A percentile compares a stretch with the other conserved stretches of the same genome.
Evolutionary conservation across 1,140 invertebrate species (phyloP).

Genomic region (Aphelinus certus): DNA sequence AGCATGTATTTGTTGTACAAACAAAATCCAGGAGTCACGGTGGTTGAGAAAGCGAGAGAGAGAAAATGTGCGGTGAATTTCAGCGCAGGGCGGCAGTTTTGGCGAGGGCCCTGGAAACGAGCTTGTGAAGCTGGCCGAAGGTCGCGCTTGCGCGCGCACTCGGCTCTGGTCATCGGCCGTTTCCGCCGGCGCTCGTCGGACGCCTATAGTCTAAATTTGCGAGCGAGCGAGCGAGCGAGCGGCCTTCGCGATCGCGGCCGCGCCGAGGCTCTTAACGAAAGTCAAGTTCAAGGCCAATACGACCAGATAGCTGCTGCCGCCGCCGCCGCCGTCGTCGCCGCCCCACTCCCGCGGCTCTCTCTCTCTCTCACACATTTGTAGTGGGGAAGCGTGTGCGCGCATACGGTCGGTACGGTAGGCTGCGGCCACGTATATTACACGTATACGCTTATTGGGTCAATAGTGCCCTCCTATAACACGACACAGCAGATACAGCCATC

Average conservation of each 20-base stretch:
- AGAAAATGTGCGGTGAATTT: slow-evolving; percentile 32
- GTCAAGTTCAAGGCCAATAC: slow-evolving; percentile 57
- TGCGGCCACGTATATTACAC: neutral
- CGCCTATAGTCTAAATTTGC: slow-evolving; percentile 37
- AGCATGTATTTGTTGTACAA: too few species aligned
- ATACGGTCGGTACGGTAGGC: neutral
- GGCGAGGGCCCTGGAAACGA: neutral
- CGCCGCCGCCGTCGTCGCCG: too few species aligned
- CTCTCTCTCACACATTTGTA: slow-evolving; percentile 9
- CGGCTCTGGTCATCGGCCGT: slow-evolving; percentile 48
- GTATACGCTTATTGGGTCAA: neutral
- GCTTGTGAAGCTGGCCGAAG: neutral
- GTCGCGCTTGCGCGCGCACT: neutral
- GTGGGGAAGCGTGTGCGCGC: slow-evolving; percentile 8
- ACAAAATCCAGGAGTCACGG: neutral
- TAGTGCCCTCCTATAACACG: too few species aligned
- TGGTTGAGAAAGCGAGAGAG: slow-evolving; percentile 16
- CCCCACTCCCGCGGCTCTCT: slow-evolving; percentile 16
- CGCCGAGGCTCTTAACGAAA: slow-evolving; percentile 48
- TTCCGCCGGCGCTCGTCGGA: slow-evolving; percentile 54
- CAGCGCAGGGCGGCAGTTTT: neutral
- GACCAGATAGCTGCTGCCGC: slow-evolving; percentile 43
- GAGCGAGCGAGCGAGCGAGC: slow-evolving; percentile 23
- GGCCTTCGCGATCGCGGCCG: slow-evolving; percentile 52
- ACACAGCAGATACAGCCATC: too few species aligned